phyloP scores from a whole-genome alignment of 2,113 vertebrate genomes.

The Oenanthe oenanthe region DNA sequence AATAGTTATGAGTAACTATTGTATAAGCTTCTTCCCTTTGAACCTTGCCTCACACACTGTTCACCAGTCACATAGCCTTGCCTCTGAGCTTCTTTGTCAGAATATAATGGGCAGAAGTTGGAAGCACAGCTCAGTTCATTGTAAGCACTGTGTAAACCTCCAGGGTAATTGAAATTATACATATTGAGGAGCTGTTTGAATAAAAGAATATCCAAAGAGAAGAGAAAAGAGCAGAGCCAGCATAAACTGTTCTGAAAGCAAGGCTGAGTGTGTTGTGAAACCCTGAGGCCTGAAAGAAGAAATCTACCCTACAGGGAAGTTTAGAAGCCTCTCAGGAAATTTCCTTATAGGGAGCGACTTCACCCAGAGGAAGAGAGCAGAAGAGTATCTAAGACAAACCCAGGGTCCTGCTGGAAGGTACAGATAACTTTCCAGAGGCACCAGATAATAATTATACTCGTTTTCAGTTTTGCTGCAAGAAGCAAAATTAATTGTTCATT shows the following conservation, averaged over 20 bases:
- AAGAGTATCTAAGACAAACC: not conserved
- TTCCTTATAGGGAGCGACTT: not conserved
- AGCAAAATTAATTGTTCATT: not conserved
- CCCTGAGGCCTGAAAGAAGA: not conserved
- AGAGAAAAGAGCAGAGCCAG: constrained; percentile 18
- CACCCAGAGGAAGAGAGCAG: not conserved
- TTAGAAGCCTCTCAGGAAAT: not conserved
- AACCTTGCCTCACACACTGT: constrained; percentile 32
- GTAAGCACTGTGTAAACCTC: constrained; percentile 26
- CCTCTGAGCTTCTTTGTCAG: constrained; percentile 41
- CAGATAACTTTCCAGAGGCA: not conserved
- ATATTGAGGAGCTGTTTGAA: constrained; percentile 38
- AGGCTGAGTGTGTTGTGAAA: not conserved
- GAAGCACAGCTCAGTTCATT: constrained; percentile 28
- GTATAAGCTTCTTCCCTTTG: constrained; percentile 36
- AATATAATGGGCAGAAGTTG: constrained; percentile 51
- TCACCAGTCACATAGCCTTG: constrained; percentile 36
- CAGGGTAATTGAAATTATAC: constrained; percentile 62
- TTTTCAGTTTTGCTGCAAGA: not conserved
- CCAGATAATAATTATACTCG: not conserved
- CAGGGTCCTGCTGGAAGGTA: not conserved
- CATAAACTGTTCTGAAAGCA: constrained; percentile 1
- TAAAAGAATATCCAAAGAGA: constrained; percentile 38
- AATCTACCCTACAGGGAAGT: not conserved
- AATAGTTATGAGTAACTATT: constrained; percentile 22